Percentiles rank a stretch among this genome's conserved stretches.
Conservation (phyloP, 2,113 vertebrate genomes). For the Ahaetulla prasina region DNA sequence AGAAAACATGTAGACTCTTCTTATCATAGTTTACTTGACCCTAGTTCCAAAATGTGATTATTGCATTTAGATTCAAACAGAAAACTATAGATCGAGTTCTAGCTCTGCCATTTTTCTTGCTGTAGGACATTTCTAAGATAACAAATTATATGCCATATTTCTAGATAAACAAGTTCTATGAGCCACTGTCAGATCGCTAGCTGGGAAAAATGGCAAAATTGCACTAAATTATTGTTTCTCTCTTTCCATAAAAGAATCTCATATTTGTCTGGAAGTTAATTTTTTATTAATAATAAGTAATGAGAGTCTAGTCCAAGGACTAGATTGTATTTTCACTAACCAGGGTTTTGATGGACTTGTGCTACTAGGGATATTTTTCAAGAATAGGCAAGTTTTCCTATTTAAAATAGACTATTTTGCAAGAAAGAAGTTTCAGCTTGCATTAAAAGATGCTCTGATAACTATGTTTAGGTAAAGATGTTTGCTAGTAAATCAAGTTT, state of each 20-base stretch:
- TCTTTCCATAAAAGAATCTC: neutral
- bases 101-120: neutral
- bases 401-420: neutral
- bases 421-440: neutral
- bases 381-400: neutral
- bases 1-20: neutral
- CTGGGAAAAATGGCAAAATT: neutral
- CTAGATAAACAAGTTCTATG: neutral
- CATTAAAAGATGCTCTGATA: neutral
- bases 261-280: neutral
- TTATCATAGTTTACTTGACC: neutral
- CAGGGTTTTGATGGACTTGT: neutral
- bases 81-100: neutral
- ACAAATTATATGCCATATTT: neutral
- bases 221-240: neutral
- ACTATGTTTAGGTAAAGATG: neutral
- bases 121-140: neutral
- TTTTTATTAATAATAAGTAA: neutral
- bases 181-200: neutral
- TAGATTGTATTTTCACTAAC: neutral
- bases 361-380: neutral
- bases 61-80: neutral
- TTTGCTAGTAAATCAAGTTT: neutral
- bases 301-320: neutral
- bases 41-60: neutral